These are phyloP conservation scores for Setophaga kirtlandii DNA, from an alignment of 2,113 vertebrate species.

Conservation along the genomic window DNA sequence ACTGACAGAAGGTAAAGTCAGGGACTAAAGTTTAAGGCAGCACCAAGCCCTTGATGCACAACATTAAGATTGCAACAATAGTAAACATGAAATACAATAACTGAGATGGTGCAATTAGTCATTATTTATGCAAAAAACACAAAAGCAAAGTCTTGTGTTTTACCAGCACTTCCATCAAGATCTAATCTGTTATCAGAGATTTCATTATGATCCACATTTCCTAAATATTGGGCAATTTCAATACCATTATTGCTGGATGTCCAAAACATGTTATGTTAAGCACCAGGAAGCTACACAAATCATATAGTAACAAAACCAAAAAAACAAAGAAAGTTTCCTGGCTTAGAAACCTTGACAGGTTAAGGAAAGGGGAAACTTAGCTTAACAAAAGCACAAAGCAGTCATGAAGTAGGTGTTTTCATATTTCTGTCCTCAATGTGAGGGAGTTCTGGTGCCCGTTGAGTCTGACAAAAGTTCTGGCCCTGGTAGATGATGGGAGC, in stretches of 20 bases:
- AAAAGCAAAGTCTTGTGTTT: background rate
- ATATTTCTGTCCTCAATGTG: background rate
- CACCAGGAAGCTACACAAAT: background rate
- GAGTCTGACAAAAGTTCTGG: background rate
- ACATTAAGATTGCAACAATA: background rate
- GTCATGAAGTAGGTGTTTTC: background rate
- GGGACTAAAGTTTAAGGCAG: background rate
- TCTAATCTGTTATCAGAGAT: background rate
- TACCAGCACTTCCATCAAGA: background rate
- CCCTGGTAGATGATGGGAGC: background rate
- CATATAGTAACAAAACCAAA: background rate
- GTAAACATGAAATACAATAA: background rate
- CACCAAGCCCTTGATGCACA: background rate
- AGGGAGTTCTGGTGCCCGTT: background rate
- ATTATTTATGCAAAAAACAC: background rate
- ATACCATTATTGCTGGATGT: background rate
- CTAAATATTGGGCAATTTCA: background rate
- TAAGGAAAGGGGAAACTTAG: background rate
- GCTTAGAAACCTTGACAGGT: background rate
- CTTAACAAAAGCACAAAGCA: background rate
- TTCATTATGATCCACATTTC: background rate
- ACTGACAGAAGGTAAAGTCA: background rate
- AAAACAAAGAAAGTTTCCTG: background rate
- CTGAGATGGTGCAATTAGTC: background rate
- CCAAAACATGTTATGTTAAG: background rate